Conservation (phyloP, 2,888 invertebrate genomes). For the Caenorhabditis doughertyi region DNA sequence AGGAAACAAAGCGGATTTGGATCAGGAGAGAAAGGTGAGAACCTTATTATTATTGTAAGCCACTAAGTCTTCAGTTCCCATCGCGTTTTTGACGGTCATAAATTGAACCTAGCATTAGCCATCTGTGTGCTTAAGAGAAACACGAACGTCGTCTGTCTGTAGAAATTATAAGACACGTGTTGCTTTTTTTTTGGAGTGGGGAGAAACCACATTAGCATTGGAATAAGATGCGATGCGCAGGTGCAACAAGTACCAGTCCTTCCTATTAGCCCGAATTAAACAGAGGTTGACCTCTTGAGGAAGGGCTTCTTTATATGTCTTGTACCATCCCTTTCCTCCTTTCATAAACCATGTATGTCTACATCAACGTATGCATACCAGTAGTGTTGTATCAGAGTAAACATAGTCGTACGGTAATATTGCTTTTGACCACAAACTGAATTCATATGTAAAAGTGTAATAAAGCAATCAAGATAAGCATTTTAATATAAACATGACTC, state of each 20-base stretch:
- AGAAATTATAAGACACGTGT: constrained; percentile 52
- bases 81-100: constrained; percentile 18
- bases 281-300: constrained; percentile 43
- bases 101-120: constrained; percentile 33
- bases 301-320: neutral
- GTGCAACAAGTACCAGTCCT: constrained; percentile 55
- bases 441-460: no score
- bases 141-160: constrained; percentile 17
- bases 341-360: constrained; percentile 48
- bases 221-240: constrained; percentile 46
- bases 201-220: constrained; percentile 6
- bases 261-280: constrained; percentile 66
- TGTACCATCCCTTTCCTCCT: constrained; percentile 4
- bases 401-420: constrained; percentile 52
- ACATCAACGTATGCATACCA: constrained; percentile 44
- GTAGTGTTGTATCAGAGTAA: constrained; percentile 50
- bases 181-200: constrained; percentile 36
- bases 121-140: constrained; percentile 1
- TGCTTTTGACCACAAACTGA: constrained; percentile 22
- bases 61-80: constrained; percentile 15
- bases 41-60: constrained; percentile 2
- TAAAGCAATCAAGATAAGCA: no score
- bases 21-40: constrained; percentile 77
- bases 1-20: constrained; percentile 83
- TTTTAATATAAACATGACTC: no score